Evolutionary conservation across 1,140 invertebrate species (phyloP), one percentile per base, ranked within the genome.

Genomic region (Sogatella furcifera): DNA sequence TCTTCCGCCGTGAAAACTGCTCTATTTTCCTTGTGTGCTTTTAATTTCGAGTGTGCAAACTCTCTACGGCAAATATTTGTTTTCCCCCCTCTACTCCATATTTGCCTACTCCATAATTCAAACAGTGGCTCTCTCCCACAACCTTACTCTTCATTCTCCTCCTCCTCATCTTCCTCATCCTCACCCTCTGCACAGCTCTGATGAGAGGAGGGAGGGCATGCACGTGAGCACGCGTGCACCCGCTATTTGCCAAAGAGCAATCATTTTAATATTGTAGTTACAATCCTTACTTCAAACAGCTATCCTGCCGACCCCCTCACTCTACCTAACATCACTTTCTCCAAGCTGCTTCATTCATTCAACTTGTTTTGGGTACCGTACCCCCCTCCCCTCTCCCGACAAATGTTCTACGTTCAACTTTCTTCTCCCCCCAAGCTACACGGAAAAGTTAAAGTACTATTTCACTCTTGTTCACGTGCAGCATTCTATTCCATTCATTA

Each of bases 1-100:
- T 64, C 63, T 61, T 64, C 59, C 17, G 31, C 55, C 42, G 19
- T 41, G 41, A 61, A 64, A 61, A 67, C 65, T 67, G 64, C 64
- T 66, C 65, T 68, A 68, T 68, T 68, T 68, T 66, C 65, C 65
- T 63, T 68, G 67, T 68, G 67, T 68, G 67, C 67, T 68, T 68
- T 68, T 68, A 68, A 67, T 67, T 68, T 68, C 62, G 64, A 65
- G 62, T 62, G 65, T 60, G 67, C 67, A 68, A 68, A 67, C 67
- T 64, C 58, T 54, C 56, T 17, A 21, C 38, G 53, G 59, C 60
- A 67, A 68, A 67, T 65, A 67, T 67, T 68, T 68, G 62, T 62
- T 49, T 52, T 63, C 63, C 41, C n/a, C 62, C 43, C 65, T 67
- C 31, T 31, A 31, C 31, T 31, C 31, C 31, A 66, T 68, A 67